A percentile compares a stretch with the other conserved stretches of the same genome.
These are phyloP conservation scores for Calliphora vicina DNA, from an alignment of 1,140 invertebrate genomes.

Conservation along the genomic window DNA sequence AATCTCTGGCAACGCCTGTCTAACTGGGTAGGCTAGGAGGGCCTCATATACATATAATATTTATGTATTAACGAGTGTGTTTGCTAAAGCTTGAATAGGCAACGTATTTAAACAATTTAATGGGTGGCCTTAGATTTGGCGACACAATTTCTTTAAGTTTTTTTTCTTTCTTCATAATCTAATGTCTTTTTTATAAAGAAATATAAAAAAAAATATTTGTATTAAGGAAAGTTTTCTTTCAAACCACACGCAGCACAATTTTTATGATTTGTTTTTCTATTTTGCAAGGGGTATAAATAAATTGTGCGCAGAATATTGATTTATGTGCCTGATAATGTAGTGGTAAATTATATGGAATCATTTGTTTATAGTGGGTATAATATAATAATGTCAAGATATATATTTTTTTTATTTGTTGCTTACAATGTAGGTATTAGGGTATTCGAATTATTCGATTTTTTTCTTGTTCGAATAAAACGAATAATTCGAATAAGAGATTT, in stretches of 20 bases:
- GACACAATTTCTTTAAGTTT: not conserved
- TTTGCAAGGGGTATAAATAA: not conserved
- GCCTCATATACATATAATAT: not conserved
- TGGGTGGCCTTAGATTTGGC: constrained; percentile 1
- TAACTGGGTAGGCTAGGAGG: not conserved
- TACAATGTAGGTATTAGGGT: no score
- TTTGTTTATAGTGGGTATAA: not conserved
- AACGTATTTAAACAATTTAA: not conserved
- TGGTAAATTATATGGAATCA: not conserved
- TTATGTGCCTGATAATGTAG: not conserved
- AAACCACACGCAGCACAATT: not conserved
- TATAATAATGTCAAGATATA: no score
- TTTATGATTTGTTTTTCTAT: not conserved
- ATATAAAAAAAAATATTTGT: not conserved
- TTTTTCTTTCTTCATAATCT: not conserved
- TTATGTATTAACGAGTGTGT: not conserved
- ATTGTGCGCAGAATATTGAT: not conserved
- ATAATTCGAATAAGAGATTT: no score
- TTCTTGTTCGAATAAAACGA: no score
- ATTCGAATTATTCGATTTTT: no score
- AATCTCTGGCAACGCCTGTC: not conserved
- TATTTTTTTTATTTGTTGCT: no score
- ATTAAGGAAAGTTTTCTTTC: not conserved
- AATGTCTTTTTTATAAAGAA: not conserved
- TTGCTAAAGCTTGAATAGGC: no score